Conservation (phyloP, 2,888 invertebrate genomes). For the Tipula unca region DNA sequence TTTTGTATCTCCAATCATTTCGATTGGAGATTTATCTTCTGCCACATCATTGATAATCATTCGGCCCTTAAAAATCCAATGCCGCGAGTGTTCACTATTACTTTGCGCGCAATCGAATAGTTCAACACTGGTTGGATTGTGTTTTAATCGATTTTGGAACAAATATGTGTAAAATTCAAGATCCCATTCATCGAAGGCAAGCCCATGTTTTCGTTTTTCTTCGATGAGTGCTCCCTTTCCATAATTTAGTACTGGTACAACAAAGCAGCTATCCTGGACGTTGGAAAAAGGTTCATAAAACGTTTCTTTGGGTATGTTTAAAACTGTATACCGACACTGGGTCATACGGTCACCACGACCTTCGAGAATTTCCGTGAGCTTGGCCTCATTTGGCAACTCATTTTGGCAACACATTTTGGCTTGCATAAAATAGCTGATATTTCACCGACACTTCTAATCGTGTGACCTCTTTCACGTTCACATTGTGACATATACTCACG, state of each 20-base stretch:
- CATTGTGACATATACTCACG: conserved; percentile 83
- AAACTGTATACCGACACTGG: conserved; percentile 68
- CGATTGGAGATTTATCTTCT: conserved; percentile 73
- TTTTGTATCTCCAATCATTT: conserved; percentile 90
- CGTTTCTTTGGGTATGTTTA: conserved; percentile 54
- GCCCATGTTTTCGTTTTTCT: conserved; percentile 69
- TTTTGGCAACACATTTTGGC: too few relatives aligned
- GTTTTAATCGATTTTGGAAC: conserved; percentile 69
- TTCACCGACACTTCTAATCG: conserved; percentile 76
- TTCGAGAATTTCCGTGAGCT: conserved; percentile 36
- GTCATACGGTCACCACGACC: conserved; percentile 89
- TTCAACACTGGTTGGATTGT: conserved; percentile 96
- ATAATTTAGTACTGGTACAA: conserved; percentile 70
- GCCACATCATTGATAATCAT: conserved; percentile 73
- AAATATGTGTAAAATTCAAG: conserved; percentile 81
- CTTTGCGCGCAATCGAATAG: conserved; percentile 97
- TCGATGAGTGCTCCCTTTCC: conserved; percentile 73
- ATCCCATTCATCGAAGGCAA: conserved; percentile 91
- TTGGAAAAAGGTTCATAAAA: conserved; percentile 59
- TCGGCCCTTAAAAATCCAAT: conserved; percentile 97
- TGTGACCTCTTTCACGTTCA: conserved; percentile 63
- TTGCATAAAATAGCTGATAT: conserved; percentile 44
- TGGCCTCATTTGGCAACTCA: background rate
- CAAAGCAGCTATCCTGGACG: conserved; percentile 67
- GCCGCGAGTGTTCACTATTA: conserved; percentile 95